These are phyloP conservation scores for Eumaeus atala DNA, from an alignment of 1,140 invertebrate species.

Conservation along the genomic window DNA sequence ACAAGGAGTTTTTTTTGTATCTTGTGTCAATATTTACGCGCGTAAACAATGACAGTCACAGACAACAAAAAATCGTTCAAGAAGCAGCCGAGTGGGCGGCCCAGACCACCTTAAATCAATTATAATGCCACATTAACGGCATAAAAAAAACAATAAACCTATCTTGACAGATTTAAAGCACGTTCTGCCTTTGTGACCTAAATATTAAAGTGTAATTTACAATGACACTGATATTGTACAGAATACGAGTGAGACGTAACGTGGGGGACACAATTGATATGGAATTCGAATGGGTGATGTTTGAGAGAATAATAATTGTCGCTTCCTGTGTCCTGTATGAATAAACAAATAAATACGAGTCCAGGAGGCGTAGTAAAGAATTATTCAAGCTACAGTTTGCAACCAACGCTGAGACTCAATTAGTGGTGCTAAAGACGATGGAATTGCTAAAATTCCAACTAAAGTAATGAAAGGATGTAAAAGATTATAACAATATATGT, in stretches of 20 bases:
- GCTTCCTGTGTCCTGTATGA: constrained; percentile 19
- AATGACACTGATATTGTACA: neutral
- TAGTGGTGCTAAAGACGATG: no score
- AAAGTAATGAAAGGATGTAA: no score
- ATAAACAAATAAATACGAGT: constrained; percentile 2
- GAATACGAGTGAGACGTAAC: constrained; percentile 44
- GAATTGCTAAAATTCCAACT: no score
- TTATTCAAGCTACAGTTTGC: neutral
- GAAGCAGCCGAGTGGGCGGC: constrained; percentile 22
- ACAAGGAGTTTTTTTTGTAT: neutral
- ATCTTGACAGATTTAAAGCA: constrained; percentile 5
- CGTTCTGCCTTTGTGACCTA: neutral
- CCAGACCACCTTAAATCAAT: constrained; percentile 36
- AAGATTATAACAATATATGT: no score
- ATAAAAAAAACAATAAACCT: constrained; percentile 25
- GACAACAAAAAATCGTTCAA: constrained; percentile 16
- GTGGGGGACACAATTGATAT: constrained; percentile 34
- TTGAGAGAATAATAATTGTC: constrained; percentile 21
- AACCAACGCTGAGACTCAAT: no score
- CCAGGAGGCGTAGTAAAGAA: neutral
- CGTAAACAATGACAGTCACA: constrained; percentile 4
- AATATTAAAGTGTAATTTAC: constrained; percentile 5
- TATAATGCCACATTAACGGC: constrained; percentile 41
- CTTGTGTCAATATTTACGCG: constrained; percentile 8
- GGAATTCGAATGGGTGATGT: constrained; percentile 22